A percentile compares a stretch with the other conserved stretches of the same genome.
These are phyloP conservation scores for Proisotoma minuta DNA, from an alignment of 2,888 invertebrate species.

Conservation along the genomic window DNA sequence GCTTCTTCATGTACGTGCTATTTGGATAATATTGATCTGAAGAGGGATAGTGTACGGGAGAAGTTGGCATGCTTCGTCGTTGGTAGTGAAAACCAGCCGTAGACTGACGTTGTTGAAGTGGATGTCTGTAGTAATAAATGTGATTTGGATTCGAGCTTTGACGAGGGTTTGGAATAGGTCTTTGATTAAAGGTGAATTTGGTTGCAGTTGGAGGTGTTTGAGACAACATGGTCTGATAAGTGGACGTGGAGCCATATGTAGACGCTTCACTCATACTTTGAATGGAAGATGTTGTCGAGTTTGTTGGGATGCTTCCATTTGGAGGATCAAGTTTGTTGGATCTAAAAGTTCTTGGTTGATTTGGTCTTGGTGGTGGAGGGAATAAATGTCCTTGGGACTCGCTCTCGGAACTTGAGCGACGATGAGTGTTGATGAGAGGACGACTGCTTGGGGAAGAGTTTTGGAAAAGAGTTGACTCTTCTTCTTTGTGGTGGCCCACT, in stretches of 20 bases:
- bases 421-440: background rate
- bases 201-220: background rate
- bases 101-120: background rate
- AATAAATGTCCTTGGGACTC: background rate
- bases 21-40: conserved; percentile 49
- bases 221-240: background rate
- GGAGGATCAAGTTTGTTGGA: too few species aligned
- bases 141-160: background rate
- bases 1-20: conserved; percentile 46
- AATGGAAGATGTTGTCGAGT: background rate
- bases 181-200: background rate
- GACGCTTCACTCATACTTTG: background rate
- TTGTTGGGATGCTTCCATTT: too few species aligned
- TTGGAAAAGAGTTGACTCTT: background rate
- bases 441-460: background rate
- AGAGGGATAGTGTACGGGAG: conserved; percentile 56
- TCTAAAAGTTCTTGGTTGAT: too few species aligned
- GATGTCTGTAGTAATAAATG: background rate
- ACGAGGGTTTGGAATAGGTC: background rate
- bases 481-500: too few species aligned
- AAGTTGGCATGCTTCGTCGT: conserved; percentile 62
- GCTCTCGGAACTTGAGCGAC: background rate
- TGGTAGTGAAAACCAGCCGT: conserved; percentile 45
- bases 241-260: background rate
- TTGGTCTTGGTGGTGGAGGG: background rate